Percentiles rank a stretch among this genome's conserved stretches.
Conservation (phyloP, 1,140 invertebrate genomes). For the Reticulitermes speratus region DNA sequence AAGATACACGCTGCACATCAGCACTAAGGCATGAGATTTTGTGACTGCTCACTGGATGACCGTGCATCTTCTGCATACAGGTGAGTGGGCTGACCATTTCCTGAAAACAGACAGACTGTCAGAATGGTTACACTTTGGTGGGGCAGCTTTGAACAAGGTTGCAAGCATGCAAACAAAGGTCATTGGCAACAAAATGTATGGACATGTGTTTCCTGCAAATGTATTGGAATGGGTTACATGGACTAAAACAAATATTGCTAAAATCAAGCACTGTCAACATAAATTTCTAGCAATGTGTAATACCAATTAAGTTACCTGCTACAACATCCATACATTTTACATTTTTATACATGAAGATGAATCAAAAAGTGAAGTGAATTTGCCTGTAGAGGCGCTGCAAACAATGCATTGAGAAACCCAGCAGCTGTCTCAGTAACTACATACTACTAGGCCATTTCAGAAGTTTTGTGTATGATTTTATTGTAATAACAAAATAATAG, state of each 20-base stretch:
- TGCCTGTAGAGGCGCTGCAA: no score
- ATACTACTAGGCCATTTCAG: no score
- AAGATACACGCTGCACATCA: not conserved
- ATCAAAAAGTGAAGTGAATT: no score
- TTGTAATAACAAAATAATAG: no score
- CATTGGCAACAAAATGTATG: not conserved
- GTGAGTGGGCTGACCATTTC: not conserved
- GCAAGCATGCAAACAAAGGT: not conserved
- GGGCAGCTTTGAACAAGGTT: not conserved
- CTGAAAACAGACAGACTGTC: not conserved
- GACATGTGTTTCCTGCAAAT: not conserved
- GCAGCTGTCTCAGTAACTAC: no score
- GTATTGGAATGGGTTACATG: not conserved
- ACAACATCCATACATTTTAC: no score
- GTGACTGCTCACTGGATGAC: not conserved
- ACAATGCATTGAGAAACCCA: no score
- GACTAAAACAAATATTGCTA: not conserved
- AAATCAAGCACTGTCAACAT: not conserved
- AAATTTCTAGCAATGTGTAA: not conserved
- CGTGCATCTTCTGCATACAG: not conserved
- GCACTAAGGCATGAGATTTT: not conserved
- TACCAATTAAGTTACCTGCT: no score
- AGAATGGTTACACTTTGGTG: not conserved
- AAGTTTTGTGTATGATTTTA: no score
- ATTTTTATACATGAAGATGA: no score